Evolutionary conservation across 1,140 invertebrate species (phyloP).

Genomic region (Drosophila punjabiensis): DNA sequence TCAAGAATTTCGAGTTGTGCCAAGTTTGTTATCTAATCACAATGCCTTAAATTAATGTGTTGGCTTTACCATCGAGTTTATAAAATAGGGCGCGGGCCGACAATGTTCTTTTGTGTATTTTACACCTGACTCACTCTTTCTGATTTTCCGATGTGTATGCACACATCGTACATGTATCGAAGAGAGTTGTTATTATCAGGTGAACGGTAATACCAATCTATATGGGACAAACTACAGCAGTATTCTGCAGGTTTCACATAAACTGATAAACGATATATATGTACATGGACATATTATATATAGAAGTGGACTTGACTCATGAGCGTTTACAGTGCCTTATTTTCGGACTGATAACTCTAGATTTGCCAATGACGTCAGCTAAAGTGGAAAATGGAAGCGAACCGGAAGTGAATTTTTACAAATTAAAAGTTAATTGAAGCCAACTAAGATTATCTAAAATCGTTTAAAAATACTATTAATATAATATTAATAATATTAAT

Average conservation of each 20-base stretch:
- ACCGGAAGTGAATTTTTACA: slow-evolving; percentile 19
- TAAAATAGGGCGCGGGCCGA: slow-evolving; percentile 21
- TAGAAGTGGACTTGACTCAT: slow-evolving; percentile 66
- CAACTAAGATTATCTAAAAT: too few species aligned
- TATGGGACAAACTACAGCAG: slow-evolving; percentile 41
- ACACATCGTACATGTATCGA: slow-evolving; percentile 7
- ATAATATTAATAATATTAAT: too few species aligned
- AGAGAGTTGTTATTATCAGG: slow-evolving; percentile 32
- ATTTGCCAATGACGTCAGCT: slow-evolving; percentile 55
- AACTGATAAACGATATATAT: slow-evolving; percentile 64
- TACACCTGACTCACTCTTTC: slow-evolving; percentile 65
- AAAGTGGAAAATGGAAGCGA: not conserved
- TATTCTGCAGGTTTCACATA: slow-evolving; percentile 59
- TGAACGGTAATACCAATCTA: slow-evolving; percentile 28
- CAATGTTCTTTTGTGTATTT: slow-evolving; percentile 23
- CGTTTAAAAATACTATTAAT: too few species aligned
- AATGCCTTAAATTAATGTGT: slow-evolving; percentile 52
- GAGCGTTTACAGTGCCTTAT: slow-evolving; percentile 40
- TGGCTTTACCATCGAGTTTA: slow-evolving; percentile 19
- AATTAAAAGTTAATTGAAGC: not conserved
- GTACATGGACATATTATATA: not conserved
- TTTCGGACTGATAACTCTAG: slow-evolving; percentile 49
- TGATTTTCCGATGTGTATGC: slow-evolving; percentile 11
- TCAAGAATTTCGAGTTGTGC: slow-evolving; percentile 6
- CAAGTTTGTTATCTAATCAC: slow-evolving; percentile 62